Conservation (phyloP, 2,113 vertebrate species). For the Coptodon bakossiorum region DNA sequence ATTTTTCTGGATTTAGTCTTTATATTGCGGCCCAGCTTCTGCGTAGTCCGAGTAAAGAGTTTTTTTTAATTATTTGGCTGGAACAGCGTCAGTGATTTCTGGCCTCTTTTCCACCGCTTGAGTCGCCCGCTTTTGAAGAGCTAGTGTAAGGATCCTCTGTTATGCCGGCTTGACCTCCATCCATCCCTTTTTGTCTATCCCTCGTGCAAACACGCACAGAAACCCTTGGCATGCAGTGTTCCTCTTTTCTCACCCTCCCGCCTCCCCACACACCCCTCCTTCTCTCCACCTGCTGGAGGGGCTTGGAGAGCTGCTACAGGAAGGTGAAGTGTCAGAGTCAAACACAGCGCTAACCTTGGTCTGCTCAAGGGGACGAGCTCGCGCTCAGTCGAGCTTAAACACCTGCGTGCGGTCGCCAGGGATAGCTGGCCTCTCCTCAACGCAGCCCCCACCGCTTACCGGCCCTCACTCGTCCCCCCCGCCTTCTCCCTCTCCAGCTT, state of each 20-base stretch:
- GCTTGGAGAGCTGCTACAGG: slow-evolving; percentile 10
- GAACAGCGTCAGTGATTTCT: background rate
- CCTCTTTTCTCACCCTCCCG: background rate
- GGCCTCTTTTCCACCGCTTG: background rate
- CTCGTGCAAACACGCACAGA: background rate
- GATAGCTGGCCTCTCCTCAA: background rate
- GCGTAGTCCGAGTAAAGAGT: background rate
- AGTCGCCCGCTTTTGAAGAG: background rate
- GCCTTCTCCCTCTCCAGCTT: background rate
- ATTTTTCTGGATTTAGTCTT: background rate
- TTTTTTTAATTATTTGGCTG: background rate
- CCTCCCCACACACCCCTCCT: background rate
- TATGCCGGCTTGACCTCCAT: background rate
- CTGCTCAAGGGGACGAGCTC: slow-evolving; percentile 31
- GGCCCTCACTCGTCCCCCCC: background rate
- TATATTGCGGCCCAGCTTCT: background rate
- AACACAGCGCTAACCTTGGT: slow-evolving; percentile 31
- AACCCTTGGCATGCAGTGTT: background rate
- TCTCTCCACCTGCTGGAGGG: background rate
- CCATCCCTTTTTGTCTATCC: background rate
- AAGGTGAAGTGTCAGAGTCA: slow-evolving; percentile 48
- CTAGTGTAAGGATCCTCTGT: background rate
- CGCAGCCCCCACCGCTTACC: background rate
- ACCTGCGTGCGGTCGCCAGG: slow-evolving; percentile 8
- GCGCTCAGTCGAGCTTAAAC: slow-evolving; percentile 34